Evolutionary conservation across 1,140 invertebrate species (phyloP).

Genomic region (Drosophila truncata): DNA sequence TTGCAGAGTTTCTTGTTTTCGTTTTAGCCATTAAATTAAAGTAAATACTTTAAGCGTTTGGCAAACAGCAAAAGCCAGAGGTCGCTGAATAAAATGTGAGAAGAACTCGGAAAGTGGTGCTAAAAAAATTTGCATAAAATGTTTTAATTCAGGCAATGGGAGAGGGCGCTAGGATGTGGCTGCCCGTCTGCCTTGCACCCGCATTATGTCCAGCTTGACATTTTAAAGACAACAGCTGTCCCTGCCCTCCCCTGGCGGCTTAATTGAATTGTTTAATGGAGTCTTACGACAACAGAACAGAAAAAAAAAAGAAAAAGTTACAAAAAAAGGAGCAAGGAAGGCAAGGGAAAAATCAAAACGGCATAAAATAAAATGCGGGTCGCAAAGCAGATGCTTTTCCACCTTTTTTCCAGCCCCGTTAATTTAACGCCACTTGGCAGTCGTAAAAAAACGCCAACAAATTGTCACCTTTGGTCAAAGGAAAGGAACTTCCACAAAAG

Average conservation of each 20-base stretch:
- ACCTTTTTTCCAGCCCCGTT: conserved; percentile 40
- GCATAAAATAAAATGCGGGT: conserved; percentile 82
- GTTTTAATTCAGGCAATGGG: conserved; percentile 64
- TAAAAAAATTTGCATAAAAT: conserved; percentile 78
- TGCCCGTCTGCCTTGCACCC: conserved; percentile 1
- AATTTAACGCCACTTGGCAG: conserved; percentile 80
- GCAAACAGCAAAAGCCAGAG: conserved; percentile 61
- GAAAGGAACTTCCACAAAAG: conserved; percentile 25
- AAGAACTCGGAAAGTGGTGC: conserved; percentile 30
- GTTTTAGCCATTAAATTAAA: conserved; percentile 68
- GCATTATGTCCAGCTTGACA: conserved; percentile 62
- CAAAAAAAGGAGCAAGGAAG: conserved; percentile 21
- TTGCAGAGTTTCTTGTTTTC: conserved; percentile 56
- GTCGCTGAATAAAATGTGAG: conserved; percentile 49
- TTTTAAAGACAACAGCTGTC: conserved; percentile 71
- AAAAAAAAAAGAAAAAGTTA: neutral
- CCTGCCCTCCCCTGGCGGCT: conserved; percentile 23
- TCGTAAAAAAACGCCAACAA: conserved; percentile 76
- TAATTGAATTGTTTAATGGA: conserved; percentile 84
- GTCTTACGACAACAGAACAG: conserved; percentile 58
- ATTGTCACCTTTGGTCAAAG: conserved; percentile 73
- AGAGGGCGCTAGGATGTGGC: conserved; percentile 13
- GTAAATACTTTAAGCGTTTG: conserved; percentile 77
- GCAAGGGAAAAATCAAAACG: conserved; percentile 72
- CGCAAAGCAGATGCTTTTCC: conserved; percentile 37